Percentiles rank a stretch among this genome's conserved stretches.
These are phyloP conservation scores for Drosophila anomelani DNA, from an alignment of 2,888 invertebrate genomes.

Conservation along the genomic window DNA sequence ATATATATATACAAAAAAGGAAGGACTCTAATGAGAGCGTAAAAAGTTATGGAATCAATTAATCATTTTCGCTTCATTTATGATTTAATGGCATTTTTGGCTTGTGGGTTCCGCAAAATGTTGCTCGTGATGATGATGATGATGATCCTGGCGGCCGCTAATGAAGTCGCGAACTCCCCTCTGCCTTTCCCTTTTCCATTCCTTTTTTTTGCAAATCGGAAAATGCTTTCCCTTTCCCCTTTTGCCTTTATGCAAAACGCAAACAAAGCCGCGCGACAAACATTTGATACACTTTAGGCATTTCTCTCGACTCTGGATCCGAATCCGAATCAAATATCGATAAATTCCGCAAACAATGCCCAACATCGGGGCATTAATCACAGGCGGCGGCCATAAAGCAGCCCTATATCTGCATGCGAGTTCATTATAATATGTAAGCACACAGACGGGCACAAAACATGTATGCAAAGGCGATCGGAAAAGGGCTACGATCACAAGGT, in stretches of 20 bases:
- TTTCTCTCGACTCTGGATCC: constrained; percentile 19
- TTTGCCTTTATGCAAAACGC: constrained; percentile 70
- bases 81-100: constrained; percentile 34
- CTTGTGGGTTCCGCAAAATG: constrained; percentile 28
- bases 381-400: constrained; percentile 43
- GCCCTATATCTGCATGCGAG: constrained; percentile 38
- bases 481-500: background rate
- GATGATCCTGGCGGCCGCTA: constrained; percentile 12
- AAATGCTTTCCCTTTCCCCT: constrained; percentile 12
- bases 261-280: constrained; percentile 77
- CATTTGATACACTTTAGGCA: constrained; percentile 70
- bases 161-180: constrained; percentile 28
- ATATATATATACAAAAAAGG: background rate
- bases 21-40: constrained; percentile 13
- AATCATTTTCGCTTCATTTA: constrained; percentile 35
- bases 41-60: constrained; percentile 35
- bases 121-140: background rate
- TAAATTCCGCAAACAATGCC: constrained; percentile 74
- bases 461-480: constrained; percentile 13
- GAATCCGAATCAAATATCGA: constrained; percentile 74
- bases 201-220: constrained; percentile 1
- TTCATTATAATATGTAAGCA: constrained; percentile 9
- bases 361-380: constrained; percentile 69
- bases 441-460: background rate
- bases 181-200: constrained; percentile 11